Evolutionary conservation across 2,113 vertebrate species (phyloP), one percentile per base, ranked within the genome.

Genomic region (mouse (Mus musculus)): DNA sequence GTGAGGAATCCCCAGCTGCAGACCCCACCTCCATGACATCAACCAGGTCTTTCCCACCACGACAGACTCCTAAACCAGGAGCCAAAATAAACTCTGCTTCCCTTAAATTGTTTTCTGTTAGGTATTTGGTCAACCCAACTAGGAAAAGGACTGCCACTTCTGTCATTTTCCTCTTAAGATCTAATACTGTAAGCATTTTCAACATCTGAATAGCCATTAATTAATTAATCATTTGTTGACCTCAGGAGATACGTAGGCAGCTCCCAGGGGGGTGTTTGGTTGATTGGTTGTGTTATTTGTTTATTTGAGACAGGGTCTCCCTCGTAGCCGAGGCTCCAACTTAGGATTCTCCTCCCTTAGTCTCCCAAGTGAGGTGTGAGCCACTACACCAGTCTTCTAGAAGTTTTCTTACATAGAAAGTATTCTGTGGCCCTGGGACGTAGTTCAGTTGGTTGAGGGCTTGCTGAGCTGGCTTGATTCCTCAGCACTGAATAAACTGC

Each of bases 121-220:
- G 19, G 28, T 56, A 20, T 56, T 80, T 19, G 52, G 52, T 56
- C 78, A 81, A 56, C 17, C 30, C 17, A 52, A 54, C 30, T 9
- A 36, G 77, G 17, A 36, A 80, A 77, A 28, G 5, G 52, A 80
- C 30, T 54, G 16, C 28, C 30, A 36, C 12, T 20, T 89, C 92
- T 59, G 33, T 86, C 65, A 33, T 96, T 94, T 94, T n/a, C 75
- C 30, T 91, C 33, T 36, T 72, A 49, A 20, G 61, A 85, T 82
- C 75, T 94, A 88, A 52, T 16, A 65, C 36, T 10, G 59, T 17
- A 92, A 93, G 46, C 52, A 91, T 59, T 75, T 97, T 80, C 81
- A 95, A 75, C 33, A 87, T 61, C n/a, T 39, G 46, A 14, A 54
- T 91, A 80, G 95, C 8, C 12, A 54, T 91, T 73, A 90, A 88